phyloP scores from a whole-genome alignment of 2,797 vertebrate species.

The Coilia nasus region DNA sequence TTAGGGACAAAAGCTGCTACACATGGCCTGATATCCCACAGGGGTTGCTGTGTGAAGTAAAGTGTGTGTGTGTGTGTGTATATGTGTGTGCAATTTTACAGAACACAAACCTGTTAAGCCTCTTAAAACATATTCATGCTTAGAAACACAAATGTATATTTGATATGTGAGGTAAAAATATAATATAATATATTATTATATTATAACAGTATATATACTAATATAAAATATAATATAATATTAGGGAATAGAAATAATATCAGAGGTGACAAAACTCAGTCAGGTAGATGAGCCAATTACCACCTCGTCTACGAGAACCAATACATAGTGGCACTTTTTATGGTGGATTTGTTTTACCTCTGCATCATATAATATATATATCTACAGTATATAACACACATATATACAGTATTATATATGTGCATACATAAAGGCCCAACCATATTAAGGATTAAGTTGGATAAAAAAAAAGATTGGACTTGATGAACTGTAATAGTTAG shows the following conservation, averaged over 20 bases:
- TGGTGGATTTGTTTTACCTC: no score
- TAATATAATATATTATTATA: no score
- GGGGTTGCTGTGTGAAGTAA: background rate
- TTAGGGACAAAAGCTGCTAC: background rate
- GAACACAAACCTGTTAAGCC: background rate
- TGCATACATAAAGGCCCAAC: no score
- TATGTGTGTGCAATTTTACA: background rate
- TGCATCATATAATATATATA: no score
- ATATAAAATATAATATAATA: no score
- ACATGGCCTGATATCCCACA: background rate
- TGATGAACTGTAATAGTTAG: background rate
- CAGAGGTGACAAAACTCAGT: background rate
- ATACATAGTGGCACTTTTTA: no score
- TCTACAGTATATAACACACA: no score
- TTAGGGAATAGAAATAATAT: no score
- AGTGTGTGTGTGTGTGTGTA: background rate
- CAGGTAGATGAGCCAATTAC: no score
- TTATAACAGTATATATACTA: no score
- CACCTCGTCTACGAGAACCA: no score
- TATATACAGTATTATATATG: no score
- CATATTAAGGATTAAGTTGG: background rate
- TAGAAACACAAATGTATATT: background rate
- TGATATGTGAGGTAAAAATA: background rate
- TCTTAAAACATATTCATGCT: background rate
- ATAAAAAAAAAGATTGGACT: background rate